A percentile compares a stretch with the other conserved stretches of the same genome.
Evolutionary conservation across 2,797 vertebrate genomes (phyloP).

Genomic region (Glyptemys insculpta): DNA sequence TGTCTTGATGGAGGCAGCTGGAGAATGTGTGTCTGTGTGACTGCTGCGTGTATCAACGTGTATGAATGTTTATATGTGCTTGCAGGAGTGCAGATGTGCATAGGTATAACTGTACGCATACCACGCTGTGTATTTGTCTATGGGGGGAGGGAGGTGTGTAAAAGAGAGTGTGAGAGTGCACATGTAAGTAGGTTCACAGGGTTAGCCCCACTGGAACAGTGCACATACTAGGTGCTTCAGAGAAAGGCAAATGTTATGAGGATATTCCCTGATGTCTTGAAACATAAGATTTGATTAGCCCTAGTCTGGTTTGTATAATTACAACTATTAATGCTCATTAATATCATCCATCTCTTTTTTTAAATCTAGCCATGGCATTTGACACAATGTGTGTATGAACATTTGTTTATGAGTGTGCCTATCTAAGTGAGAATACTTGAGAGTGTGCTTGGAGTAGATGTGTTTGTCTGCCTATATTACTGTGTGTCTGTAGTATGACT

Average conservation of each 20-base stretch:
- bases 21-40: not conserved
- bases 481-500: not conserved
- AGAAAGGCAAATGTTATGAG: not conserved
- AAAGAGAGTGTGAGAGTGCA: not conserved
- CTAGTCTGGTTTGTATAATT: not conserved
- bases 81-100: not conserved
- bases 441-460: not conserved
- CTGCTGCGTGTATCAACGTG: too few relatives aligned
- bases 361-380: not conserved
- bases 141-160: not conserved
- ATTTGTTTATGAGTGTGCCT: not conserved
- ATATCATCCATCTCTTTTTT: not conserved
- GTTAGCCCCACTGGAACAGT: not conserved
- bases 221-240: not conserved
- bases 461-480: not conserved
- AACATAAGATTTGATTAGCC: not conserved
- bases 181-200: not conserved
- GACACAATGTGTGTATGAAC: not conserved
- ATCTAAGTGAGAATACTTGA: not conserved
- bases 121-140: not conserved
- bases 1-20: not conserved
- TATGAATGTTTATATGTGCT: not conserved
- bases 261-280: not conserved
- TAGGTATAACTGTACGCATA: not conserved
- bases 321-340: not conserved